Evolutionary conservation across 2,113 vertebrate species (phyloP), one percentile per base, ranked within the genome.

Genomic region (Caretta caretta): DNA sequence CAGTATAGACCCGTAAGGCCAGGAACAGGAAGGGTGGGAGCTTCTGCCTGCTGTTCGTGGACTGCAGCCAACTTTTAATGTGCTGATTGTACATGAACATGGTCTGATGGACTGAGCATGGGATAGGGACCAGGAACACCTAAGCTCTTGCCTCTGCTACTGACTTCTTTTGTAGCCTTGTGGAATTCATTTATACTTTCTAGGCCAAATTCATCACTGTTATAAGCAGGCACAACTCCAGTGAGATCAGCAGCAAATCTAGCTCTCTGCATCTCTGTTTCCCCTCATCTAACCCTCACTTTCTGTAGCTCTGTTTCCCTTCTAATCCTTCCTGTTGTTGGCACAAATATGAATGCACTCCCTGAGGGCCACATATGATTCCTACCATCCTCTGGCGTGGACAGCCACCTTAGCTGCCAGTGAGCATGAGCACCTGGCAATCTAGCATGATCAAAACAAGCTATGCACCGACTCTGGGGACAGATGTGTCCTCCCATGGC

Each of bases 171-270:
- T 1, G 1, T 20, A 72, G 80, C 76, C 83, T 24, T 38, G 83
- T 10, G 42, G 49, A 0, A 6, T 75, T 4, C 38, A n/a, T 48
- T 35, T 22, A 8, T 4, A 3, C 48, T 54, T 50, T 25, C 2
- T 35, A 0, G 2, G 57, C 59, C 81, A 1, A 0, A 0, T 13
- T 8, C 13, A 46, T 83, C 31, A 31, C n/a, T 38, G 19, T 84
- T 10, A 6, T 0, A 8, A 12, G 14, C 10, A 0, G 69, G 13
- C 50, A 83, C 0, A 0, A 1, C 27, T 14, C 50, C 35, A 16
- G 46, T 0, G 6, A 80, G 90, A 62, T 0, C 9, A 11, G 46
- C 12, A 29, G 22, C 4, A 1, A 7, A 20, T 51, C 27, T 19
- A 4, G 4, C 20, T 49, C 5, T 0, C 11, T 72, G 80, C 42